A percentile compares a stretch with the other conserved stretches of the same genome.
These are phyloP conservation scores for Ceriagrion tenellum DNA, from an alignment of 2,888 invertebrate species.

Conservation along the genomic window DNA sequence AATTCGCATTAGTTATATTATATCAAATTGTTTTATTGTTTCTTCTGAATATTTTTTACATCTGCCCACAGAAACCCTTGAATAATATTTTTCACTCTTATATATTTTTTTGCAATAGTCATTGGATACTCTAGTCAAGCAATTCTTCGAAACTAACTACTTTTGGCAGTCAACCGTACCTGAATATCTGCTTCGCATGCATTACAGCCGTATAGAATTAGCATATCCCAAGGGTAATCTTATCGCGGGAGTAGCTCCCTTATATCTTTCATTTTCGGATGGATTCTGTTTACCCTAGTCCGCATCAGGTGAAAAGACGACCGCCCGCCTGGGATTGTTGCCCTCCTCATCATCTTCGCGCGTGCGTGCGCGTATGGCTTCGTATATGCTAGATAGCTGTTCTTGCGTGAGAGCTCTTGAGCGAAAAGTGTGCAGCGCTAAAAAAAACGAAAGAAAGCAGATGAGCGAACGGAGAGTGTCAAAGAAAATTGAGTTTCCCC, in stretches of 20 bases:
- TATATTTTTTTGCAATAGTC: too few species aligned
- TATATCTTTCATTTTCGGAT: neutral
- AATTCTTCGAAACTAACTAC: neutral
- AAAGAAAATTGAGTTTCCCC: constrained; percentile 32
- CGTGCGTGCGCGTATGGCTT: neutral
- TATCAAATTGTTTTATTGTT: too few species aligned
- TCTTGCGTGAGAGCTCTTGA: neutral
- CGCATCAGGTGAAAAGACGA: neutral
- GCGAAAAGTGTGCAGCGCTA: neutral
- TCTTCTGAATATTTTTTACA: too few species aligned
- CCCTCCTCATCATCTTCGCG: neutral
- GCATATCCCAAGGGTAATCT: neutral
- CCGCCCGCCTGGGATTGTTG: neutral
- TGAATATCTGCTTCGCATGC: neutral
- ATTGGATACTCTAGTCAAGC: neutral
- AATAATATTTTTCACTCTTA: too few species aligned
- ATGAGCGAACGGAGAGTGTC: constrained; percentile 19
- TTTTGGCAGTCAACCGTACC: neutral
- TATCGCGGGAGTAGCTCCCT: too few species aligned
- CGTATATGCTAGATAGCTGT: neutral
- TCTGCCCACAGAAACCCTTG: too few species aligned
- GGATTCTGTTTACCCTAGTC: neutral
- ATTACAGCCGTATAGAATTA: neutral
- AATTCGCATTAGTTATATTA: too few species aligned
- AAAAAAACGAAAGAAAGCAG: neutral